Evolutionary conservation across 2,888 invertebrate species (phyloP).

Genomic region (Dexiosoma caninum): DNA sequence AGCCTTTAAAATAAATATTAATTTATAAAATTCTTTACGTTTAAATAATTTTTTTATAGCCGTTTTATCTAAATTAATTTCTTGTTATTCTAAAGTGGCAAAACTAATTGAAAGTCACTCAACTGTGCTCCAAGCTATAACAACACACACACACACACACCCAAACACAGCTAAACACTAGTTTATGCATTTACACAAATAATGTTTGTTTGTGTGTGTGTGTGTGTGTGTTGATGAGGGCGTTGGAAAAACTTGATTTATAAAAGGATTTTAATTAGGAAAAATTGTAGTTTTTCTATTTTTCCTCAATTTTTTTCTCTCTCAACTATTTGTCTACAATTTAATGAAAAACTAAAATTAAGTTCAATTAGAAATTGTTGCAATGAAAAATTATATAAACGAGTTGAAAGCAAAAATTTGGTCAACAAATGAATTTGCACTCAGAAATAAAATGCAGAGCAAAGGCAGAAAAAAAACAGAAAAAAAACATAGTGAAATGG

Average conservation of each 20-base stretch:
- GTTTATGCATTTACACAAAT: neutral
- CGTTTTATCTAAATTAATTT: constrained; percentile 23
- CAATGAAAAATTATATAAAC: constrained; percentile 9
- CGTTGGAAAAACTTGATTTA: constrained; percentile 41
- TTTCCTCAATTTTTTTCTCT: neutral
- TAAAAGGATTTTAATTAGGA: constrained; percentile 61
- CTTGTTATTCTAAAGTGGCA: constrained; percentile 53
- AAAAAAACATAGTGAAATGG: constrained; percentile 23
- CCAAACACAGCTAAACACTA: neutral
- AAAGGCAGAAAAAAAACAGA: neutral
- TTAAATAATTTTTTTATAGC: constrained; percentile 40
- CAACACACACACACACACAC: neutral
- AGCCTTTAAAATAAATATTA: constrained; percentile 57
- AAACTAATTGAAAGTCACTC: constrained; percentile 76
- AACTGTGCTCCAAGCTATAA: constrained; percentile 62
- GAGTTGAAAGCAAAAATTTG: constrained; percentile 57
- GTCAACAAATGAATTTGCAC: constrained; percentile 49
- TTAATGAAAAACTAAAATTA: constrained; percentile 46
- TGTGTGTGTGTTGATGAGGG: neutral
- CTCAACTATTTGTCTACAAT: constrained; percentile 38
- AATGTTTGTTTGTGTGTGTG: neutral
- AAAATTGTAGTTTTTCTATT: neutral
- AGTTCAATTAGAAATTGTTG: constrained; percentile 50
- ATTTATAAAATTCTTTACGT: constrained; percentile 60
- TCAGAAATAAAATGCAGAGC: neutral